Evolutionary conservation across 2,113 vertebrate species (phyloP), one percentile per base, ranked within the genome.

Genomic region (Calypte anna): DNA sequence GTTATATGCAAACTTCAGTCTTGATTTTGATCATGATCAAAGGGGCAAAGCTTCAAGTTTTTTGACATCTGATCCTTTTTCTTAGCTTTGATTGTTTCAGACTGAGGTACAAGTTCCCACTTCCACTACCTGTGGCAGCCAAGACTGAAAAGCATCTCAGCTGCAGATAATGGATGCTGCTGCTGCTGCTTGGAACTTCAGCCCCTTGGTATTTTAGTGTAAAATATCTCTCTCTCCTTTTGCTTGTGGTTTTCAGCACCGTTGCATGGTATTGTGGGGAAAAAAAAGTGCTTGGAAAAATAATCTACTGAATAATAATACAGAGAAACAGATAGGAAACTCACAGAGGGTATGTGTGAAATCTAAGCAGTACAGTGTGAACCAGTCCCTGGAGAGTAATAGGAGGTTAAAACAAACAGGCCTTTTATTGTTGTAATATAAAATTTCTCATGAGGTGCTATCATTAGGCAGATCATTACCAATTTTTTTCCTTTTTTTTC

Each of bases 11-110:
- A 94, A 82, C 87, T 94, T 94, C 63, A 76, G 66, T 31, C 82
- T 91, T 77, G 91, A 96, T 94, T 97, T 92, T 94, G 95, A 94
- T 95, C 82, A 86, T 96, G 75, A 96, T 94, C 68, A 94, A 94
- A 96, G 36, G 20, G 46, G 31, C 17, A 38, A 40, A 9, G 10
- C 54, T 94, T 94, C 58, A 86, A 86, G 36, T 87, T 20, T 89
- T 94, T 88, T 93, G 67, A 58, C 76, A 86, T 74, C 53, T 80
- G 95, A 93, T 91, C 73, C 30, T 83, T 91, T 77, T 83, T 20
- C 40, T 55, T 93, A 18, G 24, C 92, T 96, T 96, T 96, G 86
- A 95, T 94, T 16, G 15, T 78, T 89, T 94, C 76, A 91, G 69
- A 59, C 67, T 82, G 84, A 91, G 66, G 57, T 59, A 83, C 90